Base-by-base conservation (phyloP, 1,140 invertebrate species). In the Radopholus similis region DNA sequence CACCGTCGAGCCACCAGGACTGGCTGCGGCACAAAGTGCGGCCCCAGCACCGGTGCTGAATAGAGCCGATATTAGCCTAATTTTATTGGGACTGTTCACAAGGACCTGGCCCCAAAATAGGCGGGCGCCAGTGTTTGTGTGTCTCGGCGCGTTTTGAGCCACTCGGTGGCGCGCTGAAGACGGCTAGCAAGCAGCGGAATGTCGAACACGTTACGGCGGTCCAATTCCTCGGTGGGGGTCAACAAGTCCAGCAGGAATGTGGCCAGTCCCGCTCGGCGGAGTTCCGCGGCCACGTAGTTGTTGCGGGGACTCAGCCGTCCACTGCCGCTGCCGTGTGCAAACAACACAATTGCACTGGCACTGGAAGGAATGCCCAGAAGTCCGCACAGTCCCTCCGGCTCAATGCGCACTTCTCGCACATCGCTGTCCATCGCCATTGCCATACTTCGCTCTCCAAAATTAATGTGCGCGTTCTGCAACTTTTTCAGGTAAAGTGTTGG, bases 311-410 rank as follows among this genome's bases (percentile, higher is more conserved):
- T 59, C 21, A 59, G 34, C 5, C 57, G 21, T 9, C 57, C 57
- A 59, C 57, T 59, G n/a, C 57, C 57, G 15, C 57, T 59, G 37
- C 57, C 57, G 26, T 59, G 57, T 8, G 57, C 57, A 37, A 59
- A 59, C 37, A 59, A 28, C 34, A 59, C 57, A n/a, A 59, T 18
- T 28, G 57, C 37, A 59, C 57, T 30, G 2, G 57, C 38, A 34
- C 38, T 32, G 21, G 47, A 28, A 6, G 47, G 47, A 23, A 51
- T 28, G 5, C 47, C 47, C 9, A 51, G 47, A 21, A 51, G 15
- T 3, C 47, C 47, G 47, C 23, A 28, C 47, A 51, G 15, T 26
- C 47, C 47, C 30, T 51, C 30, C 11, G 47, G 47, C 15, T 51
- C 47, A 51, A 51, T 51, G 23, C 30, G 47, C 23, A 51, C 47